Evolutionary conservation across 2,888 invertebrate genomes (phyloP).

Genomic region (Eilema griseolum): DNA sequence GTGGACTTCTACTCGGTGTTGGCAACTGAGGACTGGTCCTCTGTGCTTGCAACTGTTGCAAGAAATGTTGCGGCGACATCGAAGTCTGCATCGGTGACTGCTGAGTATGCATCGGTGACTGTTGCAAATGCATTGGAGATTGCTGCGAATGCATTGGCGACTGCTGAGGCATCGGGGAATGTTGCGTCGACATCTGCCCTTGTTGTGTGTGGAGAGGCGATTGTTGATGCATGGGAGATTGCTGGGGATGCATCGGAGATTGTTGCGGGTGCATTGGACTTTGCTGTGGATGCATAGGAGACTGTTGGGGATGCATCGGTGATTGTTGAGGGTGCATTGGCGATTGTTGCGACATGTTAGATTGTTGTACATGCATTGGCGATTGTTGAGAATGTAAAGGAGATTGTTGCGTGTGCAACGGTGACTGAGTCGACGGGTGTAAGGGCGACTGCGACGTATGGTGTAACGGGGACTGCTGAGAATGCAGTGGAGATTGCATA

Average conservation of each 20-base stretch:
- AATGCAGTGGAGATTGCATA: constrained; percentile 78
- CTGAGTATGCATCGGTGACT: constrained; percentile 70
- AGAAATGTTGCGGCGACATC: constrained; percentile 71
- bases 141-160: constrained; percentile 74
- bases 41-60: constrained; percentile 78
- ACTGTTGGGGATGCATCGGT: constrained; percentile 73
- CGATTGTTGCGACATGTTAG: constrained; percentile 64
- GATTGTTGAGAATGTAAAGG: constrained; percentile 78
- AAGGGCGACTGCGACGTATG: constrained; percentile 75
- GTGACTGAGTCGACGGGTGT: constrained; percentile 76
- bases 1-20: constrained; percentile 82
- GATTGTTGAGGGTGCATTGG: constrained; percentile 75
- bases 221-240: constrained; percentile 68
- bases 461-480: constrained; percentile 77
- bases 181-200: constrained; percentile 58
- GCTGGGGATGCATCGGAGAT: constrained; percentile 70
- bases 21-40: constrained; percentile 82
- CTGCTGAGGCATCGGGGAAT: constrained; percentile 66
- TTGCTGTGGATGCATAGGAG: constrained; percentile 67
- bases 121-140: constrained; percentile 61
- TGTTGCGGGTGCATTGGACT: constrained; percentile 72
- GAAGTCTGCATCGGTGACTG: constrained; percentile 73
- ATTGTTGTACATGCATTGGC: constrained; percentile 75
- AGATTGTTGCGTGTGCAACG: constrained; percentile 76
- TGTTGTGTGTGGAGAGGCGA: constrained; percentile 66